Evolutionary conservation across 2,113 vertebrate genomes (phyloP).

Genomic region (Hypanus sabinus): DNA sequence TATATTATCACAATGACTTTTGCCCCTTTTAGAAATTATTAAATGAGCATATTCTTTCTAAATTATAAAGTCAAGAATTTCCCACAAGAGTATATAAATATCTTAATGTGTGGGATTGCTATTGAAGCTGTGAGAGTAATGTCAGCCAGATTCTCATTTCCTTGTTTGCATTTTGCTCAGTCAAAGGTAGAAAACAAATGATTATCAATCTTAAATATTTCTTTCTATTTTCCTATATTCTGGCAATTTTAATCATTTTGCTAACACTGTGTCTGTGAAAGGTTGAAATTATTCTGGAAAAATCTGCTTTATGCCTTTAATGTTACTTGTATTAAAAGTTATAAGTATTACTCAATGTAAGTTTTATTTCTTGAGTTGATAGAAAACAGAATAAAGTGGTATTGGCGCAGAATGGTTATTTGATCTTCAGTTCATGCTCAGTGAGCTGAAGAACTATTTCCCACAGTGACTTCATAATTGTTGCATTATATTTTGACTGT

Average conservation of each 20-base stretch:
- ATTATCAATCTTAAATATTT: background rate
- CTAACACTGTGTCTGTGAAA: background rate
- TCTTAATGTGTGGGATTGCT: background rate
- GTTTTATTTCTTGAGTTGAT: background rate
- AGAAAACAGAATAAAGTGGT: too few species aligned
- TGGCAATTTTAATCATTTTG: background rate
- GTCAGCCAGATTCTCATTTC: background rate
- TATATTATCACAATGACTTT: too few species aligned
- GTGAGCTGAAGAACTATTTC: too few species aligned
- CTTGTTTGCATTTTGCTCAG: background rate
- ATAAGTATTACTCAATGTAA: background rate
- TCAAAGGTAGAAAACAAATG: background rate
- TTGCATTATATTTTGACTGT: slow-evolving; percentile 22
- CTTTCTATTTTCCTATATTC: background rate
- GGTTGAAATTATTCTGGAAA: background rate
- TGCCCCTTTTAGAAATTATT: too few species aligned
- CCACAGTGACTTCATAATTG: background rate
- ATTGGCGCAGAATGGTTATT: too few species aligned
- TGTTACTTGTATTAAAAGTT: background rate
- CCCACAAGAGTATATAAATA: background rate
- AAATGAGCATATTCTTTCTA: too few species aligned
- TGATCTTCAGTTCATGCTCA: too few species aligned
- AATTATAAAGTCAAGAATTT: background rate
- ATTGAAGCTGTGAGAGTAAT: background rate
- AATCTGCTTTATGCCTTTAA: background rate